These are phyloP conservation scores for Bembecia ichneumoniformis DNA, from an alignment of 2,888 invertebrate genomes.

Conservation along the genomic window DNA sequence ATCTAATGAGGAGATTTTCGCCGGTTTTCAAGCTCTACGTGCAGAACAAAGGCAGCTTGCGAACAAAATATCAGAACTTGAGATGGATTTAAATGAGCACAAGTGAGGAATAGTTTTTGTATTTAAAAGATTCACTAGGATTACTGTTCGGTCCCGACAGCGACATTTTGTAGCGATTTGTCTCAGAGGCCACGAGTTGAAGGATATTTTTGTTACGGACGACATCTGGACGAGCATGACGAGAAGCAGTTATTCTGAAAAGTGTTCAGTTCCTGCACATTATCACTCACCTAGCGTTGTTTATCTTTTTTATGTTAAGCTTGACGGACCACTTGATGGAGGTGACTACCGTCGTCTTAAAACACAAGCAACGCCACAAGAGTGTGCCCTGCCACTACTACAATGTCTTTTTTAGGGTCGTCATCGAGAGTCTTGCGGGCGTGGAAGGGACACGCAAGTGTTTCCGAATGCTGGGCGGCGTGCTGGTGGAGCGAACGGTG, in stretches of 20 bases:
- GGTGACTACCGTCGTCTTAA: not conserved
- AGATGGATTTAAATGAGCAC: constrained; percentile 96
- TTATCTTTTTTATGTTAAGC: too few species aligned
- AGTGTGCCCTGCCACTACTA: not conserved
- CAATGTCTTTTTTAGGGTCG: constrained; percentile 76
- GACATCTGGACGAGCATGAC: not conserved
- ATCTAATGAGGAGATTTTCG: constrained; percentile 85
- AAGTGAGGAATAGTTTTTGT: constrained; percentile 76
- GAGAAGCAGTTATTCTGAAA: not conserved
- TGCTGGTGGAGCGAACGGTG: constrained; percentile 93
- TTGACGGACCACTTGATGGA: not conserved
- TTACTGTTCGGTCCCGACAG: not conserved
- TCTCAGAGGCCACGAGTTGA: too few species aligned
- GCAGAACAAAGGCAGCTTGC: constrained; percentile 90
- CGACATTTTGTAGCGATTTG: constrained; percentile 6
- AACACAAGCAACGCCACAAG: not conserved
- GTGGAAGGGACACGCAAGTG: constrained; percentile 90
- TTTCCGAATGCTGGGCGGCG: constrained; percentile 94
- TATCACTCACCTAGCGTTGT: too few species aligned
- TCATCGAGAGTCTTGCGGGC: constrained; percentile 91
- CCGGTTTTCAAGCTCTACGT: constrained; percentile 88
- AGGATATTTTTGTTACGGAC: too few species aligned
- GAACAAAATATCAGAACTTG: constrained; percentile 91
- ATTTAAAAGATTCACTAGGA: too few species aligned
- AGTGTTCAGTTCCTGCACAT: too few species aligned